phyloP scores from a whole-genome alignment of 2,113 vertebrate genomes.

The Acanthisitta chloris region DNA sequence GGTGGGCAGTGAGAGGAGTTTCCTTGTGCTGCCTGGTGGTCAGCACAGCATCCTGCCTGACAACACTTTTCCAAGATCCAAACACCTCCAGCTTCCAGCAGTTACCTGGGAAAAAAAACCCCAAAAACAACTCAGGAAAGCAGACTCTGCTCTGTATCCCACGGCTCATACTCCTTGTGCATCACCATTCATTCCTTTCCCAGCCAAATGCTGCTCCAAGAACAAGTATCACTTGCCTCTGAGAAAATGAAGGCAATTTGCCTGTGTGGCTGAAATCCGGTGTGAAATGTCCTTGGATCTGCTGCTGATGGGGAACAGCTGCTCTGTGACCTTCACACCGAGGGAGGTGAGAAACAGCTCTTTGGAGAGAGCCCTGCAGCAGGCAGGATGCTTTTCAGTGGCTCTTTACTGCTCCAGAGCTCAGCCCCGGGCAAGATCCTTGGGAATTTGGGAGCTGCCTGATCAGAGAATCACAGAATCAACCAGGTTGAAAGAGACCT shows the following conservation, averaged over 20 bases:
- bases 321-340: background rate
- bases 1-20: accelerated
- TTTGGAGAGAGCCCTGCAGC: background rate
- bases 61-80: background rate
- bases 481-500: no score
- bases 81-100: background rate
- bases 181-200: background rate
- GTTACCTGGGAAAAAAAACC: background rate
- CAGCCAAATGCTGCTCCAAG: background rate
- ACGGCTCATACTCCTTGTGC: accelerated
- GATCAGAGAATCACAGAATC: no score
- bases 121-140: background rate
- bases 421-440: background rate
- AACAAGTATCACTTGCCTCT: accelerated
- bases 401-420: background rate
- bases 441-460: background rate
- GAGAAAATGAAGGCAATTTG: background rate
- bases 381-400: background rate
- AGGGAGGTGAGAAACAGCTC: background rate
- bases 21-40: accelerated
- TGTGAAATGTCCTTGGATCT: background rate
- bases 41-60: background rate
- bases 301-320: slow-evolving; percentile 28
- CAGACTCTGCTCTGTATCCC: background rate
- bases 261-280: background rate